phyloP scores from a whole-genome alignment of 53 echinoderm and acorn worm genomes.

The Echinarachnius parma region DNA sequence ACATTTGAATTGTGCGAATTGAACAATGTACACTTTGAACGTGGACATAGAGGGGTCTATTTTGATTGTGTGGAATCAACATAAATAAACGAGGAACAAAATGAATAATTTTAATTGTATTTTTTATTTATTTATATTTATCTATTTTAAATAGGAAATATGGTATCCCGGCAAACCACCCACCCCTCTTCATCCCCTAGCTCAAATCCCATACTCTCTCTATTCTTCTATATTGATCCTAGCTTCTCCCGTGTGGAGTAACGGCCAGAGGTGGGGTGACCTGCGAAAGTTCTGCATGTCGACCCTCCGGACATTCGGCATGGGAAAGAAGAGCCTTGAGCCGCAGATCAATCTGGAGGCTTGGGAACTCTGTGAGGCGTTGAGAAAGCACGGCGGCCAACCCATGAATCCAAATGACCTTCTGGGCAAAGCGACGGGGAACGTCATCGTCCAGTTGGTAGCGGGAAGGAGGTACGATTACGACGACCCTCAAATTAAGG shows the following conservation, averaged over 20 bases:
- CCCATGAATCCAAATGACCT: not conserved
- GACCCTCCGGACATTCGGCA: constrained; percentile 11
- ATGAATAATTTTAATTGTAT: no score
- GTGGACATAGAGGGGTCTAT: no score
- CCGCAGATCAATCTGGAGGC: constrained; percentile 24
- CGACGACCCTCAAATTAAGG: not conserved
- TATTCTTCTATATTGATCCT: no score
- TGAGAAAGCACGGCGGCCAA: constrained; percentile 2
- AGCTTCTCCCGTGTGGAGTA: not conserved
- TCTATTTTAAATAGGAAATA: no score
- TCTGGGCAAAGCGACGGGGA: not conserved
- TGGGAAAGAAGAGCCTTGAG: constrained; percentile 18
- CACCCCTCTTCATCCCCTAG: no score
- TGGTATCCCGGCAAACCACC: no score
- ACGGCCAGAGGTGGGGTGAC: constrained; percentile 2
- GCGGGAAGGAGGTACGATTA: constrained; percentile 5
- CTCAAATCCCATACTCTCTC: no score
- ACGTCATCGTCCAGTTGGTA: constrained; percentile 1
- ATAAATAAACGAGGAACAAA: no score
- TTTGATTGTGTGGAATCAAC: no score
- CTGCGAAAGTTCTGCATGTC: constrained; percentile 3
- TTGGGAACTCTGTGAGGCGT: not conserved
- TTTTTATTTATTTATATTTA: no score
- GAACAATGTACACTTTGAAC: no score
- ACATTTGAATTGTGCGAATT: no score